Percentiles rank a stretch among this genome's conserved stretches.
Evolutionary conservation across 2,113 vertebrate species (phyloP).

Genomic region (Setophaga coronata): DNA sequence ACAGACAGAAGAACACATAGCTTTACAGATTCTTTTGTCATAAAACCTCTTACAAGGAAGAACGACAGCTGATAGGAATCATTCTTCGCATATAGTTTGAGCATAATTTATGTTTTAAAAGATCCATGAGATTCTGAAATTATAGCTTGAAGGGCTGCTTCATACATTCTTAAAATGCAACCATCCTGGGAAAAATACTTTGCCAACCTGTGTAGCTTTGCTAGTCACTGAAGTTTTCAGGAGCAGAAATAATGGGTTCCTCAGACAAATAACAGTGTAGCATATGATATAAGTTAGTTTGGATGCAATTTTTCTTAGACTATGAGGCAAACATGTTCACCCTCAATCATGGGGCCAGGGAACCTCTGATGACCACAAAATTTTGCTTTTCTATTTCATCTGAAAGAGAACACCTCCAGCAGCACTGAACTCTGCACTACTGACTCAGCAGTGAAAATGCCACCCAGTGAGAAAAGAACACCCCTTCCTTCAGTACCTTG

Average conservation of each 20-base stretch:
- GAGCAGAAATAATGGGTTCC: not conserved
- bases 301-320: slow-evolving; percentile 23
- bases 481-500: slow-evolving; percentile 30
- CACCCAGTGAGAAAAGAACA: slow-evolving; percentile 55
- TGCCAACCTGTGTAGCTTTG: fast-evolving
- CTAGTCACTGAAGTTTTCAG: not conserved
- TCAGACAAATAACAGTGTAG: not conserved
- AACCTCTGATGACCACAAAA: slow-evolving; percentile 25
- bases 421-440: slow-evolving; percentile 3
- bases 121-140: not conserved
- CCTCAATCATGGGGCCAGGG: not conserved
- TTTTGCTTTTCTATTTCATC: slow-evolving; percentile 58
- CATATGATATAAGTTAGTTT: not conserved
- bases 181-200: not conserved
- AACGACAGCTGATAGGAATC: not conserved
- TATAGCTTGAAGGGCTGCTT: not conserved
- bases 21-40: not conserved
- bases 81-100: not conserved
- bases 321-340: not conserved
- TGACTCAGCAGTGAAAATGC: slow-evolving; percentile 70
- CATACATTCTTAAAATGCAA: not conserved
- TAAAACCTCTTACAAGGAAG: not conserved
- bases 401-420: slow-evolving; percentile 41
- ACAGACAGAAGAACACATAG: not conserved
- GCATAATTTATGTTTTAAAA: not conserved